Conservation (phyloP, 2,888 invertebrate genomes). For the Campopleginae sp. region DNA sequence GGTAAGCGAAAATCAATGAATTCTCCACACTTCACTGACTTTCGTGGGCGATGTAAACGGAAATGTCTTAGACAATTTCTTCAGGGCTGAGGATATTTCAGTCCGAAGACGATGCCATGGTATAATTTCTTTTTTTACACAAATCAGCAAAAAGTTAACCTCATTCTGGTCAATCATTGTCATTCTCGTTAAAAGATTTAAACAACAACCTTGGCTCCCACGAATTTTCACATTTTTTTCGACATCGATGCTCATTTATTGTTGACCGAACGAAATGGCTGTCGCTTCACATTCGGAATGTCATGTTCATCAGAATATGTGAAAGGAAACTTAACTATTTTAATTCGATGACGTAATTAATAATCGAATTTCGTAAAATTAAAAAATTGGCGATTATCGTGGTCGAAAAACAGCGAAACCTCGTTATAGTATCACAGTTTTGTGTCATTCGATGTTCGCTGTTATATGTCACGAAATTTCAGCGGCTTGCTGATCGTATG, state of each 20-base stretch:
- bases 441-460: constrained; percentile 31
- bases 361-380: background rate
- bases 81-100: background rate
- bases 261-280: background rate
- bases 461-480: constrained; percentile 67
- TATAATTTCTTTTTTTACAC: background rate
- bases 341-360: background rate
- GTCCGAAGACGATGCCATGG: background rate
- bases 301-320: background rate
- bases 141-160: background rate
- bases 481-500: constrained; percentile 6
- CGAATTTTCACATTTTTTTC: background rate
- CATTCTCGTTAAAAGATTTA: background rate
- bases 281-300: background rate
- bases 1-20: constrained; percentile 84
- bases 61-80: constrained; percentile 59
- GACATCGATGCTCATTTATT: background rate
- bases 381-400: background rate
- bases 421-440: background rate
- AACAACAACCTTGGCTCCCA: background rate
- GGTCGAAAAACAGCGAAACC: background rate
- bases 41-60: constrained; percentile 30
- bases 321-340: background rate
- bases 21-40: constrained; percentile 69
- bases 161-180: background rate